Evolutionary conservation across 2,113 vertebrate species (phyloP), one percentile per base, ranked within the genome.

Genomic region (Budorcas taxicolor): DNA sequence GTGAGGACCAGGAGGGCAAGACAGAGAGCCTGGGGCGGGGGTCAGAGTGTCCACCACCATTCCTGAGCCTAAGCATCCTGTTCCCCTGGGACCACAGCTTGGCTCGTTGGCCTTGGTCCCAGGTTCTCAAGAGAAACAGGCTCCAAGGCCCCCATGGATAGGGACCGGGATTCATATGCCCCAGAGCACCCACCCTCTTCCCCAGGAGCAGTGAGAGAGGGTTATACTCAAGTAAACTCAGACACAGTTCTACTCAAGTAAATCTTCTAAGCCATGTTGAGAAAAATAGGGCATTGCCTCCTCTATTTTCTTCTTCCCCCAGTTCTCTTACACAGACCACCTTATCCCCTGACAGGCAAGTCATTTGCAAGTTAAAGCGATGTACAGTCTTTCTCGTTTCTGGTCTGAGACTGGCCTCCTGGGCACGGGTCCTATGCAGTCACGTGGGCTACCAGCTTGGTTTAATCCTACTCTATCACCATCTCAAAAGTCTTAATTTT

Each of bases 11-110:
- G 15, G 14, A 87, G 14, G 43, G 27, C 2, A 71, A 52, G 36
- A 40, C 3, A 23, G 47, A 6, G 17, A 36, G 6, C 25, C n/a
- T 57, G 16, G 10, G 12, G 27, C 2, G 0, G 3, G 14, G 57
- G 21, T n/a, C 3, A 14, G 12, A 50, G 15, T 7, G 16, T 52
- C 36, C 25, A 17, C 7, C 13, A 16, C n/a, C 11, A 15, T 14
- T 40, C 15, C 45, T 19, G n/a, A 45, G n/a, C 52, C 52, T 17
- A 43, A 64, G n/a, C 6, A 36, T 57, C 40, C 71, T 3, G 0
- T 31, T 88, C 16, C 87, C 33, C 14, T 8, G 47, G 52, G 31
- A 25, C 19, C 6, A 36, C 58, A 27, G 23, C 52, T 36, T 84
- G 78, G 57, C n/a, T 74, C 27, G 4, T 52, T 57, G 76, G 9